A percentile compares a stretch with the other conserved stretches of the same genome.
Evolutionary conservation across 2,113 vertebrate species (phyloP).

Genomic region (Otolemur garnettii): DNA sequence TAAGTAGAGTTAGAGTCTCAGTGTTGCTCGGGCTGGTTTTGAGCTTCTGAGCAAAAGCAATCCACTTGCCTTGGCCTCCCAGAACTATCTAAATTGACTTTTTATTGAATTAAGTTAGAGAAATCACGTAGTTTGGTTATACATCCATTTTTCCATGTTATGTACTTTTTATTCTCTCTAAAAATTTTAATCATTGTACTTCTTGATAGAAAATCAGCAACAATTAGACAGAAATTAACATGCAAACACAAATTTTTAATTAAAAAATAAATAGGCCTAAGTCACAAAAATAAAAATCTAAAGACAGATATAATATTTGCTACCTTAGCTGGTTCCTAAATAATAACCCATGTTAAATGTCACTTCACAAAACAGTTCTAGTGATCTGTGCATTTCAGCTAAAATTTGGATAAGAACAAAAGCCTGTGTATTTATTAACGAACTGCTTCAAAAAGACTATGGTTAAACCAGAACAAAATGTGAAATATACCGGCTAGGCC

Average conservation of each 20-base stretch:
- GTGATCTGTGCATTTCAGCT: not conserved
- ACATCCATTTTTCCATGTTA: not conserved
- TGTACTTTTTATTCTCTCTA: not conserved
- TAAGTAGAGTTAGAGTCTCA: too few relatives aligned
- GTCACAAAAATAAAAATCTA: not conserved
- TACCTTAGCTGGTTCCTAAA: not conserved
- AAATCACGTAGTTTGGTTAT: not conserved
- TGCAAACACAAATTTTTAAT: not conserved
- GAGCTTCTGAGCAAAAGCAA: too few relatives aligned
- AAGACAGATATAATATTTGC: not conserved
- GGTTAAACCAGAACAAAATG: not conserved
- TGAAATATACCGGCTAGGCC: not conserved
- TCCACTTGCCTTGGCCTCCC: too few relatives aligned
- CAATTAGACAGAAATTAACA: not conserved
- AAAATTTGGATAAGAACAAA: not conserved
- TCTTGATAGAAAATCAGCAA: not conserved
- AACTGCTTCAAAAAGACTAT: not conserved
- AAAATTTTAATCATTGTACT: slow-evolving; percentile 13
- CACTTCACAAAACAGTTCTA: slow-evolving; percentile 1
- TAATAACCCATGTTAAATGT: not conserved
- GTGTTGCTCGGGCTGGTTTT: too few relatives aligned
- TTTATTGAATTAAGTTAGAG: not conserved
- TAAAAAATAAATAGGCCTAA: slow-evolving; percentile 9
- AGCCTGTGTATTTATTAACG: not conserved
- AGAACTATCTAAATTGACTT: not conserved